Base-by-base conservation (phyloP, 1,140 invertebrate genomes). In the Tetraneura akinire region DNA sequence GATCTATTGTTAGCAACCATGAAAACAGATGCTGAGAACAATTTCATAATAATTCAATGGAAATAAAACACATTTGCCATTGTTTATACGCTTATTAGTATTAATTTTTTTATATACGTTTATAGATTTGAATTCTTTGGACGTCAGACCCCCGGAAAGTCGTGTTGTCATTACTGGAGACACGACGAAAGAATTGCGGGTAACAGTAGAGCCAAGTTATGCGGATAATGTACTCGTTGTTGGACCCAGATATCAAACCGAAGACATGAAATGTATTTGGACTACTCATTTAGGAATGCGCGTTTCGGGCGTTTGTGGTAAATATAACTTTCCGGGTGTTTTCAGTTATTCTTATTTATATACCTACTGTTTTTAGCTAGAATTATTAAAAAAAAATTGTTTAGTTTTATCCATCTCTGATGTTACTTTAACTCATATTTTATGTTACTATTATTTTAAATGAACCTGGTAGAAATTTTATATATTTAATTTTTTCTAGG, bases 301-400 rank as follows among this genome's bases (percentile, higher is more conserved):
- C 81, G 88, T 88, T 3, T 93, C 91, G 84, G 94, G 94, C 80
- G 88, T 95, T 60, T 82, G 91, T 80, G 86, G 92, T 94, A 37
- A 37, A 37, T 37, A 88, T 86, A 86, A 86, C 49, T 53, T 8
- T 37, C 8, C 8, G 3, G 21, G 1, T 14, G 1, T 80, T 78
- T 45, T 21, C 11, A 62, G 23, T 16, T 55, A 10, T 37, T 32
- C 18, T 8, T 8, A 37, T 5, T 70, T n/a, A 32, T n/a, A 1
- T 16, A 16, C 26, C 1, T 45, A 2, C n/a, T 32, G n/a, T 37
- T 11, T 18, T 16, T 13, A 45, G 8, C n/a, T n/a, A n/a, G n/a
- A n/a, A n/a, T n/a, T n/a, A n/a, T n/a, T n/a, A n/a, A n/a, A n/a
- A n/a, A n/a, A n/a, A n/a, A n/a, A n/a, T n/a, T n/a, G n/a, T n/a